phyloP scores from a whole-genome alignment of 2,113 vertebrate genomes.

The Anarrhichthys ocellatus region DNA sequence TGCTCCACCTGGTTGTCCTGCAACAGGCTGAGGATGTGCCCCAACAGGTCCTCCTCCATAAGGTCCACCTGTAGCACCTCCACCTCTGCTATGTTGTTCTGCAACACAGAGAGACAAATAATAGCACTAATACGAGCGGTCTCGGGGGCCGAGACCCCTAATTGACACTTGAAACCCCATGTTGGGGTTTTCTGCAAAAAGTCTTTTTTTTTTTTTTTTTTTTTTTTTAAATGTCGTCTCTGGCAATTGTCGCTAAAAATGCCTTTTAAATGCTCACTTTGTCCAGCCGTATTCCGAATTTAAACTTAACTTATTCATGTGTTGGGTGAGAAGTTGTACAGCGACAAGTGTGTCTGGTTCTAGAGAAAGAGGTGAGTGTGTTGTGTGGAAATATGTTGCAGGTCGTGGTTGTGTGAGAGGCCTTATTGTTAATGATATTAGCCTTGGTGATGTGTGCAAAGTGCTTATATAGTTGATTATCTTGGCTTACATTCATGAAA shows the following conservation, averaged over 20 bases:
- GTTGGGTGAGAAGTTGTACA: no score
- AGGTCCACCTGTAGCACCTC: slow-evolving; percentile 90
- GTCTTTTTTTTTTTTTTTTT: no score
- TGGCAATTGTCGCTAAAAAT: neutral
- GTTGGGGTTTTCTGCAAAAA: neutral
- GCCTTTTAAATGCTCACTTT: neutral
- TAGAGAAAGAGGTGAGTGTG: no score
- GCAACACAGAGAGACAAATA: neutral
- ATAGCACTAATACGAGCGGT: neutral
- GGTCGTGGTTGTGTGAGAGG: no score
- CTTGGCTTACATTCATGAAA: no score
- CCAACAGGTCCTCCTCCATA: slow-evolving; percentile 93
- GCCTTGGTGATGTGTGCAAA: no score
- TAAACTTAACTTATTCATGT: no score
- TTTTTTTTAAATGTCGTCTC: neutral
- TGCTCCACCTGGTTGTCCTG: slow-evolving; percentile 88
- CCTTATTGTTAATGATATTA: no score
- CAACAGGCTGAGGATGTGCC: slow-evolving; percentile 89
- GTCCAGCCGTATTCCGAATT: neutral
- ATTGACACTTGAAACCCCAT: neutral
- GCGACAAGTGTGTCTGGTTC: no score
- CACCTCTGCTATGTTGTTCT: slow-evolving; percentile 97
- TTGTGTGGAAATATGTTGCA: no score
- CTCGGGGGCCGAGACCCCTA: neutral
- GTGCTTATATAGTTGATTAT: no score